Base-by-base conservation (phyloP, 2,888 invertebrate species). In the Eilema caniola region DNA sequence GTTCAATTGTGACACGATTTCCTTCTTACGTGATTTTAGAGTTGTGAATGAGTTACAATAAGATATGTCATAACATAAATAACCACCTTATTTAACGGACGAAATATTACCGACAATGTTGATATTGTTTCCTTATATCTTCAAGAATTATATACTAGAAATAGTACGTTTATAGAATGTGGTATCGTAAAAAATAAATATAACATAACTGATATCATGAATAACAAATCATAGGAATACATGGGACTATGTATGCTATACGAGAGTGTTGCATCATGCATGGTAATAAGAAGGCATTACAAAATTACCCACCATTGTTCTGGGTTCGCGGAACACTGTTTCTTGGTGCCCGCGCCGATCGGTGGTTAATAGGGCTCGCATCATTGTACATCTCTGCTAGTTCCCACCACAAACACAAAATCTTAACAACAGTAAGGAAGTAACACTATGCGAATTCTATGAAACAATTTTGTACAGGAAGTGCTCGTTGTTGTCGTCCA, bases 291-390 rank as follows among this genome's bases (percentile, higher is more conserved):
- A 92, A 91, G 89, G 85, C 89, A 94, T 94, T 94, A 94, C 93
- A 94, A 94, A 93, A 94, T 92, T 91, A 93, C 92, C 88, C 89
- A 88, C 93, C 89, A 95, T 95, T 95, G 95, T 95, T 93, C 91
- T 91, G 89, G 77, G 88, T 95, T 94, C 93, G 92, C 89, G 88
- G 95, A 94, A 94, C 91, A 87, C 82, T 82, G 85, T 86, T 89
- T 89, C 87, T 89, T 87, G 86, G 82, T 84, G 86, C 85, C 86
- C 86, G 87, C 84, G 82, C 81, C 86, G 86, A 90, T 92, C 89
- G 86, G 88, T 84, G 88, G 86, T 84, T 90, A 92, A 92, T 92
- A 90, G 87, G 83, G 81, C 86, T 88, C 85, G 86, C 90, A 87
- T 91, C 90, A 90, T 91, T 92, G 90, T 92, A 79, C 90, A 89